Evolutionary conservation across 2,797 vertebrate species (phyloP), one percentile per base, ranked within the genome.

Genomic region (Yasuhikotakia modesta): DNA sequence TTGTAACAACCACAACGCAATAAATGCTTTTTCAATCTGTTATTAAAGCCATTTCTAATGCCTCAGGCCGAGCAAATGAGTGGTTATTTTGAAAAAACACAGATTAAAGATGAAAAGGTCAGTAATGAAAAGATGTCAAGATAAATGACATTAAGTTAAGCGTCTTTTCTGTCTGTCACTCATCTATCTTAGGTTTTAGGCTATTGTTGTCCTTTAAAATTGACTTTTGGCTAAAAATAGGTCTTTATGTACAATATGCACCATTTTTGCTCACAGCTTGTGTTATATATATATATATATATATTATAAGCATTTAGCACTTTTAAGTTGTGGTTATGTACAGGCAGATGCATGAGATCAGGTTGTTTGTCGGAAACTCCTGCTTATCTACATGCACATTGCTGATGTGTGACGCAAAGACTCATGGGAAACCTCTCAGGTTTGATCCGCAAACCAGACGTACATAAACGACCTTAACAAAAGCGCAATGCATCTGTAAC

Each of bases 21-120:
- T 5, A 61, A 5, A 61, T 32, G n/a, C n/a, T n/a, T 35, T 35
- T 39, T 11, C 19, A 3, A 35, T 61, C 27, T 60, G 16, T 14
- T 8, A 6, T 46, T 22, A 65, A 14, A 10, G 57, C n/a, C 3
- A 52, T 27, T 4, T 8, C 1, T 4, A 10, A 71, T 4, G 52
- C 58, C 61, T 68, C 21, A 27, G 35, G 72, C 39, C 46, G 13
- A 35, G 17, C 48, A 80, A 21, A 80, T 55, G 35, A 46, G 52
- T 76, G 24, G 19, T 27, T 70, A 27, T 12, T 57, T 65, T 63
- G 35, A 27, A 43, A 14, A 65, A 48, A 6, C 21, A 30, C 22
- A 65, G 24, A 81, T 76, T 64, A 43, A 73, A 53, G n/a, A 78
- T 78, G 82, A 85, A 82, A 85, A 85, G 84, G 82, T 80, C 80